Base-by-base conservation (phyloP, 2,888 invertebrate genomes). In the Bellardia bayeri region DNA sequence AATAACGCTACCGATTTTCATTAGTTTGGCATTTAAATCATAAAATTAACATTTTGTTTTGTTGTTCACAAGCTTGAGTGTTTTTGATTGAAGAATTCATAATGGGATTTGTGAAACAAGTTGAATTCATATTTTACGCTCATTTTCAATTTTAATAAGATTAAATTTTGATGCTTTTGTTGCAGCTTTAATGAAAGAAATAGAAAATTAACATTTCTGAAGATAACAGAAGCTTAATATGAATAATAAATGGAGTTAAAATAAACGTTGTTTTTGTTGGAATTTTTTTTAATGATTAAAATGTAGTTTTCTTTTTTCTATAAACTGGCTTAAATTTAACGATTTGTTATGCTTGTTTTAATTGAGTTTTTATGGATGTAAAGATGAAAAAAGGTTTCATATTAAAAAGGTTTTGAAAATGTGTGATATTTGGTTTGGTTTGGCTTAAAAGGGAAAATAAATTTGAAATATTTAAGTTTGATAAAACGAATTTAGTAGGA, bases 61-160 rank as follows among this genome's bases (percentile, higher is more conserved):
- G 7, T 63, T 61, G n/a, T 14, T 63, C 8, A 7, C 37, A n/a
- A 14, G 2, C 16, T 16, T 54, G 13, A 33, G 33, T 54, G 16
- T 45, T 42, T 9, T 40, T 16, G 64, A 30, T n/a, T 42, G 8
- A 2, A 66, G 42, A 66, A 37, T 37, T 37, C 23, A 9, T 63
- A 71, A 82, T 76, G 71, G 76, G 11, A 51, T 78, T 81, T 71
- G 40, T 40, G 61, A 78, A 82, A 72, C 66, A 68, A 78, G 61
- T 68, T 68, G 66, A 45, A 16, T 78, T 82, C 68, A 79, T 79
- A 86, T 82, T 82, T 82, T 86, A 82, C 68, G 78, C 72, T 78
- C 56, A 45, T 74, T 76, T 86, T 68, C 2, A 58, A 66, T 11
- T 23, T 42, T 82, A 82, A 86, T 78, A 42, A 78, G 82, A 86